Percentiles rank a stretch among this genome's conserved stretches.
phyloP scores from a whole-genome alignment of 2,797 vertebrate genomes.

The Siniperca obscura region DNA sequence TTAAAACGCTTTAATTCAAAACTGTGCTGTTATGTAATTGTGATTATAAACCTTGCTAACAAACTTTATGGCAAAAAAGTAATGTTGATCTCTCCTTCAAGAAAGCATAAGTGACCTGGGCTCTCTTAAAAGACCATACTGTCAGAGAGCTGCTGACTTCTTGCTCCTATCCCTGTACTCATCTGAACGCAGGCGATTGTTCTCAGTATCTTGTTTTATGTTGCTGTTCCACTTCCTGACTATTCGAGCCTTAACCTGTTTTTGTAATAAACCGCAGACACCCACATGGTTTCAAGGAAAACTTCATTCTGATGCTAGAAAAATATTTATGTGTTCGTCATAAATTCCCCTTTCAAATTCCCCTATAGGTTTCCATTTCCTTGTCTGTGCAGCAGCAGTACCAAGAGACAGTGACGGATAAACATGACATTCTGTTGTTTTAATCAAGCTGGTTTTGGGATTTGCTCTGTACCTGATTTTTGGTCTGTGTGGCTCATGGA shows the following conservation, averaged over 20 bases:
- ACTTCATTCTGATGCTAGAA: not conserved
- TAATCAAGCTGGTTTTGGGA: not conserved
- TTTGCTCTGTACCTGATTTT: not conserved
- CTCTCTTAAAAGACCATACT: not conserved
- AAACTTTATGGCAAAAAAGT: constrained; percentile 21
- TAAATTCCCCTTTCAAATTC: not conserved
- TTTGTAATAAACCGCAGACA: constrained; percentile 13
- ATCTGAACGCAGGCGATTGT: constrained; percentile 6
- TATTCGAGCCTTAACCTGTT: constrained; percentile 21
- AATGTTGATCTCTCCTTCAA: not conserved
- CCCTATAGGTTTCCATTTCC: not conserved
- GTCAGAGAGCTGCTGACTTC: not conserved
- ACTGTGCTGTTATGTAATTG: constrained; percentile 8
- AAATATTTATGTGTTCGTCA: not conserved
- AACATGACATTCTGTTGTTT: not conserved
- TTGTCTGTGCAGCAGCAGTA: not conserved
- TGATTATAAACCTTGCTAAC: not conserved
- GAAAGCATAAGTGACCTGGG: not conserved
- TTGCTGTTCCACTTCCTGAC: constrained; percentile 20
- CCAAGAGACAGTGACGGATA: not conserved
- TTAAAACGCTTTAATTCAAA: not conserved
- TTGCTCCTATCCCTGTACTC: not conserved
- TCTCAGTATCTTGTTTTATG: not conserved
- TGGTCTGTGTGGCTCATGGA: no score
- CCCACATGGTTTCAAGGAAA: not conserved